Percentiles rank a stretch among this genome's conserved stretches.
Evolutionary conservation across 1,140 invertebrate species (phyloP).

Genomic region (Phenacoccus solenopsis): DNA sequence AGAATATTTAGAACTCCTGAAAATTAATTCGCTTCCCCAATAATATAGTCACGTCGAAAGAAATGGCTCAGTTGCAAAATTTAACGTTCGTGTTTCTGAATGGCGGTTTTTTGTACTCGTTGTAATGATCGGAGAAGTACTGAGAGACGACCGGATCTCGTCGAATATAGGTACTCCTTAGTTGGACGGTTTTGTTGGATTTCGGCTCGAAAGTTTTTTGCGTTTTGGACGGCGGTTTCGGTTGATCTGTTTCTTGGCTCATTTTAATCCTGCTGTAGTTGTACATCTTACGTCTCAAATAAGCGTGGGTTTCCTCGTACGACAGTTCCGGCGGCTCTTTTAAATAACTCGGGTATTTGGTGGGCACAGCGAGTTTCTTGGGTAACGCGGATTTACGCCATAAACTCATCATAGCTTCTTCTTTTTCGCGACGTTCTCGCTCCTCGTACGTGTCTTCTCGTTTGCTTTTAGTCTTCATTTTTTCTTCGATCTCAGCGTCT

Average conservation of each 20-base stretch:
- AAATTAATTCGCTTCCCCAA: no score
- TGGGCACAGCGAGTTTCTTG: neutral
- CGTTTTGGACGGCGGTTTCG: neutral
- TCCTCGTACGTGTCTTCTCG: neutral
- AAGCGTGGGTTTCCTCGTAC: neutral
- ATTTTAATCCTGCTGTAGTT: neutral
- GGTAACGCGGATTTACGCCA: neutral
- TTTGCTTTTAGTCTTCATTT: neutral
- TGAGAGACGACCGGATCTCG: neutral
- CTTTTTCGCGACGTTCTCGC: neutral
- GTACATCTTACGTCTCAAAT: neutral
- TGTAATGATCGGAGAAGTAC: conserved; percentile 4
- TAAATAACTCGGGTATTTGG: neutral
- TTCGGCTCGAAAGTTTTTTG: neutral
- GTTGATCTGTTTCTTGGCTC: neutral
- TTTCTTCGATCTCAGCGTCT: neutral
- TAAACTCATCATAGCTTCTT: conserved; percentile 6
- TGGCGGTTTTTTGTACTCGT: neutral
- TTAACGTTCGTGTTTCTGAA: neutral
- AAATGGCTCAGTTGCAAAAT: neutral
- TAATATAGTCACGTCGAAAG: no score
- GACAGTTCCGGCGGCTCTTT: conserved; percentile 5
- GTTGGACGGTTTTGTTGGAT: neutral
- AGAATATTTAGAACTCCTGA: no score
- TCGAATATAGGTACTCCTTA: neutral